Evolutionary conservation across 37 sponge, comb jelly and placozoan species (phyloP), one percentile per base, ranked within the genome.

Genomic region (Hormiphora californensis): DNA sequence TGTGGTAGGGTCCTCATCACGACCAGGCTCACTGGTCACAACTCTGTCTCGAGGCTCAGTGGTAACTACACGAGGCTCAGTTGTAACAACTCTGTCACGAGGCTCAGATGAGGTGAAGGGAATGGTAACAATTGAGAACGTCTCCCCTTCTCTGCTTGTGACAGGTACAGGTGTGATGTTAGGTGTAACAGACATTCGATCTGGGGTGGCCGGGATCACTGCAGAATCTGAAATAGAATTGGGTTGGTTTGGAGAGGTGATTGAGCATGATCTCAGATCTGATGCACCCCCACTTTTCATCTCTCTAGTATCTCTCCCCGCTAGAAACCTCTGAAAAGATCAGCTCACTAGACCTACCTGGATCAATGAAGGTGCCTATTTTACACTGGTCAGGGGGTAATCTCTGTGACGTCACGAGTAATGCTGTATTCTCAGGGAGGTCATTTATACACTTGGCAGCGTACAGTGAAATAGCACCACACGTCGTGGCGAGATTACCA

Each of bases 401-500:
- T 0, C 27, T 73, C 32, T 73, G 28, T 7, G 43, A n/a, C 23
- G 39, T 21, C 19, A 73, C 39, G 1, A 21, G 46, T n/a, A n/a
- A n/a, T n/a, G n/a, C n/a, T n/a, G n/a, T n/a, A n/a, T n/a, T n/a
- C n/a, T n/a, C n/a, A n/a, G n/a, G n/a, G 8, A 8, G 36, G 25
- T 73, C 46, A 2, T 73, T 36, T 22, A 1, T 0, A 41, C 81
- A 73, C 46, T 32, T 27, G 35, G 25, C 19, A 3, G 38, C 81
- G 44, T 73, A 73, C 23, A 73, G 81, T n/a, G 25, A n/a, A 19
- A 73, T 73, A 5, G 81, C 40, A 46, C 46, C 46, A 73, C 81
- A 73, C 27, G 81, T 32, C 17, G 5, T 22, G 28, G 12, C 17
- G 41, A 73, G 28, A 40, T 41, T 36, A 0, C 81, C 81, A 22